Conservation (phyloP, 2,113 vertebrate species). For the Parotia lawesii region DNA sequence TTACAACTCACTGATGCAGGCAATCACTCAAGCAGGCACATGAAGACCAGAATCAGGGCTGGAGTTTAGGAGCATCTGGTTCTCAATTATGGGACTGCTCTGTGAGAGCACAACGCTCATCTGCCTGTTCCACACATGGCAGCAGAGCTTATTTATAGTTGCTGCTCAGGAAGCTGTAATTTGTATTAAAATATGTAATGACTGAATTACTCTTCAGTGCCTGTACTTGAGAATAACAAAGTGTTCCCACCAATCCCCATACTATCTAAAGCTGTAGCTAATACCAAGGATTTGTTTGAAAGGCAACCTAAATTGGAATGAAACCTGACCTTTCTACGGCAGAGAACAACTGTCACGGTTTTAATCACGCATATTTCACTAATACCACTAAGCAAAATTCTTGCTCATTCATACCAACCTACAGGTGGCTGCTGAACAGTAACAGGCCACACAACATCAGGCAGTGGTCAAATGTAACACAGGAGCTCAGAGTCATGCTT, state of each 20-base stretch:
- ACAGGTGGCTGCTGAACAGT: background rate
- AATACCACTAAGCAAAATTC: background rate
- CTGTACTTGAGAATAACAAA: background rate
- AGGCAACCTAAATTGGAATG: background rate
- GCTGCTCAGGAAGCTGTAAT: constrained; percentile 29
- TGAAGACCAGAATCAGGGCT: background rate
- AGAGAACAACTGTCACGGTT: background rate
- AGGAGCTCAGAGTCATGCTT: background rate
- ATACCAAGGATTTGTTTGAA: background rate
- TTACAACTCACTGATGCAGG: background rate
- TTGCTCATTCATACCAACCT: background rate
- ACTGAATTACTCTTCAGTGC: constrained; percentile 1
- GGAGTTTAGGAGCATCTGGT: background rate
- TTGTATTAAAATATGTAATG: constrained; percentile 45
- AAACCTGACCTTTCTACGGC: background rate
- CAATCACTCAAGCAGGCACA: background rate
- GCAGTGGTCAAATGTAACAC: background rate
- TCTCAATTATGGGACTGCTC: background rate
- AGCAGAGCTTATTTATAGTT: constrained; percentile 26
- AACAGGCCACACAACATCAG: background rate
- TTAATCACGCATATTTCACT: background rate
- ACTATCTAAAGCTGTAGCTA: background rate
- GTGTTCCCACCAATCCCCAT: background rate
- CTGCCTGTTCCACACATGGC: background rate
- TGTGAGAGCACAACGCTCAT: background rate